A percentile compares a stretch with the other conserved stretches of the same genome.
These are phyloP conservation scores for Porites lobata DNA, from an alignment of 92 coral and sea anemone species.

Conservation along the genomic window DNA sequence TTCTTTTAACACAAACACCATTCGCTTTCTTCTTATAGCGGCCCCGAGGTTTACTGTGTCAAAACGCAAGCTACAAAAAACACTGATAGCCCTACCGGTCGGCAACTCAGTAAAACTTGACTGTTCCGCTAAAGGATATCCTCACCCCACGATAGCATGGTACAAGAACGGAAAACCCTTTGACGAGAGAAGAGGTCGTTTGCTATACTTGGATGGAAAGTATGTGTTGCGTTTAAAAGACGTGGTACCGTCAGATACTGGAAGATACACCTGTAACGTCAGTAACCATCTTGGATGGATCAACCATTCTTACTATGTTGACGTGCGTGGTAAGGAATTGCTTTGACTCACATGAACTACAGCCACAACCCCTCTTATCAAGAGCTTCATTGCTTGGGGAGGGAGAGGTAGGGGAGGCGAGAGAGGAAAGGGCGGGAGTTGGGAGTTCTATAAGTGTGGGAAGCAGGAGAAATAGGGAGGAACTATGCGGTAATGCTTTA, in stretches of 20 bases:
- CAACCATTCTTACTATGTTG: constrained; percentile 79
- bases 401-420: too few relatives aligned
- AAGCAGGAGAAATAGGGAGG: too few relatives aligned
- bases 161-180: constrained; percentile 73
- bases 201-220: constrained; percentile 31
- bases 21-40: constrained; percentile 26
- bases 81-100: constrained; percentile 81
- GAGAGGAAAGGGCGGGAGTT: too few relatives aligned
- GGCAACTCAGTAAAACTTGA: constrained; percentile 83
- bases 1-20: too few relatives aligned
- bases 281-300: constrained; percentile 87
- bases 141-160: constrained; percentile 87
- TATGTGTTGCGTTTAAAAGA: constrained; percentile 61
- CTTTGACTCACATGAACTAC: too few relatives aligned
- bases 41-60: constrained; percentile 72
- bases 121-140: constrained; percentile 88
- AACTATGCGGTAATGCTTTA: too few relatives aligned
- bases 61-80: constrained; percentile 35
- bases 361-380: too few relatives aligned
- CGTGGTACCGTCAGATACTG: constrained; percentile 79
- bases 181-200: constrained; percentile 41
- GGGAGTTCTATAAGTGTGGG: too few relatives aligned
- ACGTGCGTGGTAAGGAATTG: constrained; percentile 82
- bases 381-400: too few relatives aligned
- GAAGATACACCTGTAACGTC: constrained; percentile 88